Percentiles rank a stretch among this genome's conserved stretches.
Conservation (phyloP, 2,888 invertebrate species). For the Sarcophaga carnaria region DNA sequence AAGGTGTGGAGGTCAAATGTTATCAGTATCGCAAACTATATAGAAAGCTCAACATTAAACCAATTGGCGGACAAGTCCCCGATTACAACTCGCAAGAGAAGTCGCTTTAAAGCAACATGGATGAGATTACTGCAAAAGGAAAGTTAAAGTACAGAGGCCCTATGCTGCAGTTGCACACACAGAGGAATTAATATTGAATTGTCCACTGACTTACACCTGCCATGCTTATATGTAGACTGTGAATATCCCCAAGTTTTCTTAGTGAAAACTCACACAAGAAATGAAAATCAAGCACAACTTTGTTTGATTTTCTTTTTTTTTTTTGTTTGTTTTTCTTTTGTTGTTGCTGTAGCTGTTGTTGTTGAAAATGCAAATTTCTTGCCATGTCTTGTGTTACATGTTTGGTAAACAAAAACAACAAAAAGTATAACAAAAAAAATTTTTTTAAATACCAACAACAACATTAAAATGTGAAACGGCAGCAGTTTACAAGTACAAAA, state of each 20-base stretch:
- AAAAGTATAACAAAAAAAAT: constrained; percentile 11
- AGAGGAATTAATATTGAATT: too few species aligned
- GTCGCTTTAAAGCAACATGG: too few species aligned
- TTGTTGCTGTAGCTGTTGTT: neutral
- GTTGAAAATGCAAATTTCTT: constrained; percentile 58
- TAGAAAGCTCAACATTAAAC: too few species aligned
- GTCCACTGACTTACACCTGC: too few species aligned
- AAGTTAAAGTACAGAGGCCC: too few species aligned
- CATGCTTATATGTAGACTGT: neutral
- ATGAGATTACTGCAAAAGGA: too few species aligned
- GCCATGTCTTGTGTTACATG: constrained; percentile 59
- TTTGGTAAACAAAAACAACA: neutral
- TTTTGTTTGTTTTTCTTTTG: neutral
- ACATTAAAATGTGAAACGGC: constrained; percentile 44
- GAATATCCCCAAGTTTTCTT: neutral
- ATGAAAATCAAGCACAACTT: constrained; percentile 19
- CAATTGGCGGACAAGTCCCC: too few species aligned
- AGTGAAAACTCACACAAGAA: neutral
- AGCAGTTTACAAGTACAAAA: constrained; percentile 40
- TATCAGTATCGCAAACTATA: too few species aligned
- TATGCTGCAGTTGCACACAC: too few species aligned
- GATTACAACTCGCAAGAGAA: too few species aligned
- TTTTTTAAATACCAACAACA: constrained; percentile 1
- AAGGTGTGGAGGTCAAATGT: too few species aligned
- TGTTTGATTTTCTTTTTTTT: neutral